These are phyloP conservation scores for Amphiprion percula DNA, from an alignment of 2,113 vertebrate genomes.

Conservation along the genomic window DNA sequence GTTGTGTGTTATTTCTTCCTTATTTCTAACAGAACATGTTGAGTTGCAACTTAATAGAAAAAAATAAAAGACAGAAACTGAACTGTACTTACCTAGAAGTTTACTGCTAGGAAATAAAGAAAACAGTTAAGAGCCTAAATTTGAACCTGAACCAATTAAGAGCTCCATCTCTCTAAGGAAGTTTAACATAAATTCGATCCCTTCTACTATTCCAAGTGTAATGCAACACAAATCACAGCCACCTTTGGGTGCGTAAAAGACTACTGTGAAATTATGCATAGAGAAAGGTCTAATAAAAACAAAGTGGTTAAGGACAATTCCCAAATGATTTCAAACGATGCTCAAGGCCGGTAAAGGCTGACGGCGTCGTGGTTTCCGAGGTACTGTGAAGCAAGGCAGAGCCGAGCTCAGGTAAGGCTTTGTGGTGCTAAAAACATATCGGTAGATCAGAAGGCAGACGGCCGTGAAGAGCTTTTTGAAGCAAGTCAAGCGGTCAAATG, in stretches of 20 bases:
- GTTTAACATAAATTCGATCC: slow-evolving; percentile 32
- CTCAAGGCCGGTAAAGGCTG: slow-evolving; percentile 25
- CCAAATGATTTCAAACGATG: slow-evolving; percentile 48
- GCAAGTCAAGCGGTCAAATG: slow-evolving; percentile 55
- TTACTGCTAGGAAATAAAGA: slow-evolving; percentile 6
- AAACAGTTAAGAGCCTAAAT: slow-evolving; percentile 34
- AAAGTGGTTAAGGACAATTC: slow-evolving; percentile 71
- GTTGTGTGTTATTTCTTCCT: slow-evolving; percentile 37
- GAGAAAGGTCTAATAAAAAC: slow-evolving; percentile 63
- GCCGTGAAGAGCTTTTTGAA: slow-evolving; percentile 41
- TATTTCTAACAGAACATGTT: slow-evolving; percentile 42
- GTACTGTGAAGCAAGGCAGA: slow-evolving; percentile 75
- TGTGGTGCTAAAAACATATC: slow-evolving; percentile 72
- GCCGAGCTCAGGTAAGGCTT: slow-evolving; percentile 87
- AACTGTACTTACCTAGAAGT: slow-evolving; percentile 19
- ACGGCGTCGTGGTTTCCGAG: slow-evolving; percentile 63
- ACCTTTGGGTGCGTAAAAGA: slow-evolving; percentile 27
- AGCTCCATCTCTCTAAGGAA: slow-evolving; percentile 22
- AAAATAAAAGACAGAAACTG: neutral
- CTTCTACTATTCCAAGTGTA: slow-evolving; percentile 60
- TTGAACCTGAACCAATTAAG: slow-evolving; percentile 30
- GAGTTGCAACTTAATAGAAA: slow-evolving; percentile 34
- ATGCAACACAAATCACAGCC: slow-evolving; percentile 29
- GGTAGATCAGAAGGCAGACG: slow-evolving; percentile 65
- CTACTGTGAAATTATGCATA: slow-evolving; percentile 75